phyloP scores from a whole-genome alignment of 2,888 invertebrate species.

The Calliopum simillimum region DNA sequence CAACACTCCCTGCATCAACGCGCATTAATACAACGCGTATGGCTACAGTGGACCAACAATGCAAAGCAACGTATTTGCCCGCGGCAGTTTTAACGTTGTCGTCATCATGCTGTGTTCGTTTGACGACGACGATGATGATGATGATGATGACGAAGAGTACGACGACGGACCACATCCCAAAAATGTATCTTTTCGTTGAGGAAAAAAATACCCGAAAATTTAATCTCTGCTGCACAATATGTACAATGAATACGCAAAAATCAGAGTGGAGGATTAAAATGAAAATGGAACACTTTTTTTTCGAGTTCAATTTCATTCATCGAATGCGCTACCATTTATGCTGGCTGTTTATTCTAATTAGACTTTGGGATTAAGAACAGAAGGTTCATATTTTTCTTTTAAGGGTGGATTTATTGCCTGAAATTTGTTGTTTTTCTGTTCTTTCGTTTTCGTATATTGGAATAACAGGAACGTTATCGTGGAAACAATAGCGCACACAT shows the following conservation, averaged over 20 bases:
- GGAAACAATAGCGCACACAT: too few species aligned
- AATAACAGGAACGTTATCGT: too few species aligned
- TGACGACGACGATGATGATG: background rate
- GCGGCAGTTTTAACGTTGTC: too few species aligned
- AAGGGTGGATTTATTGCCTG: constrained; percentile 16
- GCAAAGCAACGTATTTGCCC: too few species aligned
- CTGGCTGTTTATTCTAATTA: background rate
- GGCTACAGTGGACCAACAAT: too few species aligned
- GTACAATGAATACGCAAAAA: constrained; percentile 6
- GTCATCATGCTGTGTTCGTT: too few species aligned
- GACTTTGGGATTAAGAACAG: too few species aligned
- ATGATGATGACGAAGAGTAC: background rate
- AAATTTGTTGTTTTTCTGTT: too few species aligned
- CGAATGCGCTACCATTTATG: background rate
- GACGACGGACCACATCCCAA: constrained; percentile 28
- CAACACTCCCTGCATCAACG: background rate
- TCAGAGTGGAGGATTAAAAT: constrained; percentile 28
- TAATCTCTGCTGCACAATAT: background rate
- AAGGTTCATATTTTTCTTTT: background rate
- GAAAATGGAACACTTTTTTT: constrained; percentile 31
- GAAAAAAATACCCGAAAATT: constrained; percentile 8
- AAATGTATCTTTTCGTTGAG: constrained; percentile 27
- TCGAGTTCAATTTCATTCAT: background rate
- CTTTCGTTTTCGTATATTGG: too few species aligned
- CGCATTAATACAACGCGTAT: background rate